Percentiles rank a stretch among this genome's conserved stretches.
These are phyloP conservation scores for Phymanthus crucifer DNA, from an alignment of 92 coral and sea anemone genomes.

Conservation along the genomic window DNA sequence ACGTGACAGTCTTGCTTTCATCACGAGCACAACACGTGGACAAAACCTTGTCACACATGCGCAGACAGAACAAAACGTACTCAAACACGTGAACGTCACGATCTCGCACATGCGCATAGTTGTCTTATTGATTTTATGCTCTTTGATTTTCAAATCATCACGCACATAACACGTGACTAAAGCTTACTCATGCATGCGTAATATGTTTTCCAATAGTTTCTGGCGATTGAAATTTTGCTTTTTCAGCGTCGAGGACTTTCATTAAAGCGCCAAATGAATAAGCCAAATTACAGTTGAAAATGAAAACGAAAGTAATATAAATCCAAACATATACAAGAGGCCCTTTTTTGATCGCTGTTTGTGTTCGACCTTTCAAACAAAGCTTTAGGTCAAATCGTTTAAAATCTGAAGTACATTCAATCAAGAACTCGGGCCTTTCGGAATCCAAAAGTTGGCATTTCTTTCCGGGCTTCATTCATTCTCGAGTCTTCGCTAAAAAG, in stretches of 20 bases:
- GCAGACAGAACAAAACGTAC: background rate
- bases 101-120: background rate
- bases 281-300: background rate
- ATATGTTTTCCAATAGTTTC: background rate
- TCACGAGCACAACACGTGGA: constrained; percentile 2
- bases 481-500: background rate
- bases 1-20: background rate
- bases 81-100: constrained; percentile 1
- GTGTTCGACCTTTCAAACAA: background rate
- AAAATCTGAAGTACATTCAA: background rate
- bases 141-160: background rate
- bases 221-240: background rate
- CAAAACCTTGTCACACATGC: background rate
- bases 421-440: background rate
- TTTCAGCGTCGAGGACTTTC: too few species aligned
- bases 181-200: background rate
- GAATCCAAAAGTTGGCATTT: background rate
- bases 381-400: background rate
- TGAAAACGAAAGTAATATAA: background rate
- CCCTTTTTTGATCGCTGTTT: background rate
- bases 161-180: background rate
- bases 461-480: background rate
- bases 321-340: background rate
- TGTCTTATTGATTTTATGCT: background rate
- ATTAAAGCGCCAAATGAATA: background rate